Percentiles rank a stretch among this genome's conserved stretches.
These are phyloP conservation scores for Caenorhabditis wallacei DNA, from an alignment of 2,888 invertebrate species.

Conservation along the genomic window DNA sequence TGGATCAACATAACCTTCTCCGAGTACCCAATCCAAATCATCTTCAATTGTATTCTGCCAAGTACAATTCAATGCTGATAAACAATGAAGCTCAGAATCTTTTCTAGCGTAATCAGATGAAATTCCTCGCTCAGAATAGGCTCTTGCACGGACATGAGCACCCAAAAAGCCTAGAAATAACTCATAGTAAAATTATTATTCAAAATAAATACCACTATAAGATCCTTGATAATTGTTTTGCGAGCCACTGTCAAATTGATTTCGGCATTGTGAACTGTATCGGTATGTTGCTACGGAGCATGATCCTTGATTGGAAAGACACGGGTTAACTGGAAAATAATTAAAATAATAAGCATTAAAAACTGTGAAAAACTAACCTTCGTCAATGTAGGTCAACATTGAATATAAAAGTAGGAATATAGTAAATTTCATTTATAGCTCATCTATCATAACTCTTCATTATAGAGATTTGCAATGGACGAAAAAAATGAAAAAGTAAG, in stretches of 20 bases:
- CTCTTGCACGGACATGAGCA: conserved; percentile 66
- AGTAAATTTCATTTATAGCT: conserved; percentile 43
- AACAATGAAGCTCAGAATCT: conserved; percentile 71
- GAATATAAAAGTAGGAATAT: conserved; percentile 58
- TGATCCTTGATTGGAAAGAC: conserved; percentile 70
- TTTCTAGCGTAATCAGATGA: conserved; percentile 66
- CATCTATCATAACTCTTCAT: conserved; percentile 9
- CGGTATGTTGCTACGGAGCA: conserved; percentile 73
- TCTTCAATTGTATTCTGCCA: conserved; percentile 75
- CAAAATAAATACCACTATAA: conserved; percentile 25
- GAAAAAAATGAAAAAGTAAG: conserved; percentile 1
- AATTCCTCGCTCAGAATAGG: conserved; percentile 68
- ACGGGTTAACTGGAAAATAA: conserved; percentile 48
- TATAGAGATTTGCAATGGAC: conserved; percentile 15
- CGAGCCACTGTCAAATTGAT: conserved; percentile 47
- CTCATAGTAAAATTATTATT: background rate
- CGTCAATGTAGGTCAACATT: conserved; percentile 48
- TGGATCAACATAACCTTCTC: conserved; percentile 72
- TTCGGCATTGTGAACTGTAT: conserved; percentile 64
- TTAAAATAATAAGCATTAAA: background rate
- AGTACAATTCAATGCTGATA: conserved; percentile 63
- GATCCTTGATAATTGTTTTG: conserved; percentile 37
- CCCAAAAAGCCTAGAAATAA: conserved; percentile 71
- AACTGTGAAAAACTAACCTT: conserved; percentile 7
- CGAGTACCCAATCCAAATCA: conserved; percentile 75